Evolutionary conservation across 2,797 vertebrate species (phyloP).

Genomic region (Passerculus sandwichensis): DNA sequence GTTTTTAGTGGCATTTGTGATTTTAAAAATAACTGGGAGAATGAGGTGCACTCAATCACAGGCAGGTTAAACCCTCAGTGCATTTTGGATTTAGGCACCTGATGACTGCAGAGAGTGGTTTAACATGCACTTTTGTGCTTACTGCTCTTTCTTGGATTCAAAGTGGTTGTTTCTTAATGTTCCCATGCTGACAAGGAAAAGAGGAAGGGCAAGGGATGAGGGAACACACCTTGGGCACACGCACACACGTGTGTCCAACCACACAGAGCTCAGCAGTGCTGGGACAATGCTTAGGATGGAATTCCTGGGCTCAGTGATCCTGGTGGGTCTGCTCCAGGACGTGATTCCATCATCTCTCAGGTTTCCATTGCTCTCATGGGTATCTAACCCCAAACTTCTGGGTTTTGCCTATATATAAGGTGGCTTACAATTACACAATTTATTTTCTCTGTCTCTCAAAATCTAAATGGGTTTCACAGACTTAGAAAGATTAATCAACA

Average conservation of each 20-base stretch:
- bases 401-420: background rate
- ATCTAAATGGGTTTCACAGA: background rate
- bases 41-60: background rate
- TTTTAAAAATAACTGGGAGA: background rate
- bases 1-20: background rate
- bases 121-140: background rate
- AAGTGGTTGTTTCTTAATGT: background rate
- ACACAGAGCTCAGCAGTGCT: background rate
- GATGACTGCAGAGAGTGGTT: background rate
- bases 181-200: background rate
- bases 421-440: background rate
- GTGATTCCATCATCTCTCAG: background rate
- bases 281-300: background rate
- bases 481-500: background rate
- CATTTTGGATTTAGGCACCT: background rate
- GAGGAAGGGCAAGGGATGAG: background rate
- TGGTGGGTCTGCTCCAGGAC: background rate
- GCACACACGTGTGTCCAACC: background rate
- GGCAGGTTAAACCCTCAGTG: background rate
- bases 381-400: background rate
- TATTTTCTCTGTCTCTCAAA: background rate
- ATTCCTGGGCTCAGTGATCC: background rate
- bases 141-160: background rate
- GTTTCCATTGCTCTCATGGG: background rate
- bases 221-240: background rate